A percentile compares a stretch with the other conserved stretches of the same genome.
Evolutionary conservation across 2,797 vertebrate genomes (phyloP).

Genomic region (Apogon hyalosoma): DNA sequence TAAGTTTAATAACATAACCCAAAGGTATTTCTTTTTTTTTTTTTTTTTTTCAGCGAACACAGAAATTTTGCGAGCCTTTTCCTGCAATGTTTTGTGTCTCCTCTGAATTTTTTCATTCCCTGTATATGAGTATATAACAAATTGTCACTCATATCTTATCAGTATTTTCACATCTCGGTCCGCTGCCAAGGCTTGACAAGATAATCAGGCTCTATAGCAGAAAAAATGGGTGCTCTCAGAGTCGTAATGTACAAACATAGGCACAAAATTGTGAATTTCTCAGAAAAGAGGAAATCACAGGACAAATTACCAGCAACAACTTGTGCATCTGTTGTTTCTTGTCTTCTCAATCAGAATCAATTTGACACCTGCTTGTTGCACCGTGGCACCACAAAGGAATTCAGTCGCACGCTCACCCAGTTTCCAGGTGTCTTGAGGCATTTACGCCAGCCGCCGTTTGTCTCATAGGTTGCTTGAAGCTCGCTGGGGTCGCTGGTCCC

Average conservation of each 20-base stretch:
- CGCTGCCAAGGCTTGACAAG: slow-evolving; percentile 61
- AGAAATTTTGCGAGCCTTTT: slow-evolving; percentile 51
- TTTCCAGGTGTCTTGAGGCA: slow-evolving; percentile 61
- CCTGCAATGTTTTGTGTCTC: slow-evolving; percentile 59
- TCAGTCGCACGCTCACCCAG: slow-evolving; percentile 11
- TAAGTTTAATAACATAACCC: slow-evolving; percentile 80
- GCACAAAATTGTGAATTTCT: slow-evolving; percentile 6
- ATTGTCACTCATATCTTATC: slow-evolving; percentile 59
- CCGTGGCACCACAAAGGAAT: slow-evolving; percentile 36
- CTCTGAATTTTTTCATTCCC: slow-evolving; percentile 54
- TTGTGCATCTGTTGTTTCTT: slow-evolving; percentile 64
- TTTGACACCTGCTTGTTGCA: slow-evolving; percentile 71
- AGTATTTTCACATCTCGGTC: slow-evolving; percentile 59
- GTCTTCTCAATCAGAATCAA: slow-evolving; percentile 68
- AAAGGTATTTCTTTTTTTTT: slow-evolving; percentile 70
- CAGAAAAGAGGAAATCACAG: slow-evolving; percentile 47
- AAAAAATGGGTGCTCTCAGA: slow-evolving; percentile 49
- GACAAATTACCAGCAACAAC: slow-evolving; percentile 42
- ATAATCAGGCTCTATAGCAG: slow-evolving; percentile 69
- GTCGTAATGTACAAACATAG: slow-evolving; percentile 1
- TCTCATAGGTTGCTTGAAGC: slow-evolving; percentile 59
- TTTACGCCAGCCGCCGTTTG: slow-evolving; percentile 21
- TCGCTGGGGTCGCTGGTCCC: slow-evolving; percentile 58
- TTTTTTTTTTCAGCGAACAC: slow-evolving; percentile 56
- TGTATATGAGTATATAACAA: slow-evolving; percentile 59